phyloP scores from a whole-genome alignment of 2,888 invertebrate genomes.

The Metallyticus violacea region DNA sequence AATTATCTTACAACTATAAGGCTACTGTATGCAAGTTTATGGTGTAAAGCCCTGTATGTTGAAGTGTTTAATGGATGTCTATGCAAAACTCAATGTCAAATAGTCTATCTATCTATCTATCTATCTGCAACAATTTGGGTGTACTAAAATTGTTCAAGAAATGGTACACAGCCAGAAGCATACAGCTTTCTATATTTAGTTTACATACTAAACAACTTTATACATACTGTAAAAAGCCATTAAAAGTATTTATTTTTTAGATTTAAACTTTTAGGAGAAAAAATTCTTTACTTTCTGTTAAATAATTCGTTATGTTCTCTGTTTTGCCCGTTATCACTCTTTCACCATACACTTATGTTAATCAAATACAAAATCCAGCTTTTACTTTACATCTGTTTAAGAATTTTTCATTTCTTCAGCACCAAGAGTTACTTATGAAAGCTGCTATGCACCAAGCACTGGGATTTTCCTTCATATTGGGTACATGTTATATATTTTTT shows the following conservation, averaged over 20 bases:
- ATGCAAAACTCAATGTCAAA: neutral
- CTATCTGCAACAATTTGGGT: neutral
- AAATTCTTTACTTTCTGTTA: neutral
- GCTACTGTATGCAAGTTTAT: neutral
- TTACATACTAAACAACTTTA: neutral
- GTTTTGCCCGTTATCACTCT: neutral
- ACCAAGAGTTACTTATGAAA: neutral
- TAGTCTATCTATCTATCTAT: neutral
- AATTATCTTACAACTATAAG: neutral
- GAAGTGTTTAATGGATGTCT: neutral
- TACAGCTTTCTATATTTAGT: neutral
- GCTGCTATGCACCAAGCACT: neutral
- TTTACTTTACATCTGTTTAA: neutral
- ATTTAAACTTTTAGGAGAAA: neutral
- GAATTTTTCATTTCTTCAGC: neutral
- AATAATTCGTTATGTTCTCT: too few relatives aligned
- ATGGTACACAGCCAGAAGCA: neutral
- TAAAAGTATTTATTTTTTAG: too few relatives aligned
- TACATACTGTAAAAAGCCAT: neutral
- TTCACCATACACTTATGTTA: neutral
- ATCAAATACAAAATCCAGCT: neutral
- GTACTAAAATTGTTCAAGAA: neutral
- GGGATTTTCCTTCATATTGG: neutral
- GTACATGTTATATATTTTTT: neutral
- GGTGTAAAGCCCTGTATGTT: neutral